Evolutionary conservation across 2,888 invertebrate species (phyloP).

Genomic region (Drosophila cracens): DNA sequence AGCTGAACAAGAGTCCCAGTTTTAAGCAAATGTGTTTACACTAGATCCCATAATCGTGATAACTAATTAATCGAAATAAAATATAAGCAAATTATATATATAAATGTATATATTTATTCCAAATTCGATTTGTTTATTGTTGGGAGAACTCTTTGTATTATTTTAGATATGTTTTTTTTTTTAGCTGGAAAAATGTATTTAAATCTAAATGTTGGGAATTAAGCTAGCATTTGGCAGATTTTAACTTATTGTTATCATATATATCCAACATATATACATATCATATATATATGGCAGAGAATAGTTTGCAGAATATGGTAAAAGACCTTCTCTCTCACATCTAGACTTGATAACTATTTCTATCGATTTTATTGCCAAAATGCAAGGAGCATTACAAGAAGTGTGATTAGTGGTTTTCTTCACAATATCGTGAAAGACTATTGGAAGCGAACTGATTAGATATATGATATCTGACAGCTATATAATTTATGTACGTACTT

Average conservation of each 20-base stretch:
- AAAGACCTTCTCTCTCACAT: background rate
- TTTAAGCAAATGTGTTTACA: conserved; percentile 26
- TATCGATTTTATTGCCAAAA: background rate
- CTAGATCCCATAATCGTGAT: conserved; percentile 43
- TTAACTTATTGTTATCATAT: background rate
- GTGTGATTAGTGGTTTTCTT: background rate
- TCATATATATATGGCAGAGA: background rate
- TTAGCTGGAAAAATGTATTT: no score
- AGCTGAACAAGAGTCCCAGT: conserved; percentile 37
- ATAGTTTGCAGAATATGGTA: background rate
- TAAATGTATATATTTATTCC: conserved; percentile 1
- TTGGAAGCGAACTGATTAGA: background rate
- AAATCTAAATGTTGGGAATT: background rate
- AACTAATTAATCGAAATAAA: conserved; percentile 43
- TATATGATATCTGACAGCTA: background rate
- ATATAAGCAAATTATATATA: conserved; percentile 10
- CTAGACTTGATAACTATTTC: rapidly evolving
- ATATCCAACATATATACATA: no score
- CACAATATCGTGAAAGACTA: background rate
- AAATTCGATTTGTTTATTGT: background rate
- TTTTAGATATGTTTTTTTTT: background rate
- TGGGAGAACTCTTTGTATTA: background rate
- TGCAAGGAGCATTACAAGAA: background rate
- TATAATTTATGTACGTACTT: background rate
- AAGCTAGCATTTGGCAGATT: background rate